Base-by-base conservation (phyloP, 2,888 invertebrate genomes). In the Platycheirus rosarum region DNA sequence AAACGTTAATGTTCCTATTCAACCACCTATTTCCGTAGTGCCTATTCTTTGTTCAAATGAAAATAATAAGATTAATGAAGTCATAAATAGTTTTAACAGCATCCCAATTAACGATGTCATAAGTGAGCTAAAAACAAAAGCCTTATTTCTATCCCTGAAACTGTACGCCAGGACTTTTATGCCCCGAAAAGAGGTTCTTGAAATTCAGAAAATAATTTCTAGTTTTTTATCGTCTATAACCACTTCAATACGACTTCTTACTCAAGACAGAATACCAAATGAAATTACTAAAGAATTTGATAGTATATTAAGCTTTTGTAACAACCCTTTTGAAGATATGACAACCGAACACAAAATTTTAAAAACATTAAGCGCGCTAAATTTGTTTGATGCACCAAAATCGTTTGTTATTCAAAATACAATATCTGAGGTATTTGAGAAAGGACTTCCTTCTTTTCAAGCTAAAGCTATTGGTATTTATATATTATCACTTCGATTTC, bases 171-270 rank as follows among this genome's bases (percentile, higher is more conserved):
- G 23, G 23, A 57, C 57, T 40, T 57, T 23, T n/a, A 20, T 29
- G 53, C 53, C 53, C 6, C 8, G 35, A 35, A 53, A 53, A 16
- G 35, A 53, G 2, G 53, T 51, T 51, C 16, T 51, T 13, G 32
- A 53, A 35, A 53, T 53, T 53, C 53, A 53, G 11, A 53, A 32
- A 5, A 53, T 53, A 11, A 16, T 53, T 18, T 53, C 35, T 32
- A 32, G 6, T 11, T 32, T 53, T 2, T 29, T 51, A 53, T 53
- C 35, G 18, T 1, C 14, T 35, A 53, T 53, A 7, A 35, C 18
- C 11, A 14, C 0, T 16, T 35, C 53, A 18, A 35, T 53, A 32
- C 14, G 14, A 6, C 16, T 53, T 18, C 32, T 53, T 11, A 53
- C 53, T 11, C 6, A 7, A 11, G 53, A 16, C 3, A 32, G 35